Conservation (phyloP, 2,797 vertebrate species). For the Anguilla megastoma region DNA sequence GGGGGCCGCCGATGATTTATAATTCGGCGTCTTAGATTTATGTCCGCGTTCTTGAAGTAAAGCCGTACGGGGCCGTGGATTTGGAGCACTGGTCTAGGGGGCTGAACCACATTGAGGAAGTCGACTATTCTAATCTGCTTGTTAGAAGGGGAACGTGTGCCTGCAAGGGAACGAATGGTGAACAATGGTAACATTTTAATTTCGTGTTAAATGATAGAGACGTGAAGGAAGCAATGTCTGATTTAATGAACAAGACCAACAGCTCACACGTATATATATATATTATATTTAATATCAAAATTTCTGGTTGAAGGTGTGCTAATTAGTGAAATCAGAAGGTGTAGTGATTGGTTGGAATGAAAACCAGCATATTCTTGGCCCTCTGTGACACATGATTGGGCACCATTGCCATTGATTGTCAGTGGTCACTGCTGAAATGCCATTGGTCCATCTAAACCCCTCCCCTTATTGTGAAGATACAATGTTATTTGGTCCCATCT, state of each 20-base stretch:
- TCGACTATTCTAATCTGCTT: neutral
- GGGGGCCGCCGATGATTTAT: neutral
- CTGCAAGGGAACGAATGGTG: neutral
- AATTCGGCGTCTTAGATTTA: neutral
- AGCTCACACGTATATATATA: too few species aligned
- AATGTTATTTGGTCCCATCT: neutral
- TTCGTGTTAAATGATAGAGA: neutral
- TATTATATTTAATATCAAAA: too few species aligned
- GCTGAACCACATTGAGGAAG: constrained; percentile 3
- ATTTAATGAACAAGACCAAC: too few species aligned
- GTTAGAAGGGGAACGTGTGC: neutral
- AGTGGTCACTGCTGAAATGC: neutral
- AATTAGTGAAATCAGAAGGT: too few species aligned
- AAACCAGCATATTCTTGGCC: too few species aligned
- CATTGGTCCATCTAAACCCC: neutral
- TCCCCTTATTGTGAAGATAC: neutral
- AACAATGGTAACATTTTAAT: neutral
- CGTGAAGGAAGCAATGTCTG: neutral
- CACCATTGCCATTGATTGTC: too few species aligned
- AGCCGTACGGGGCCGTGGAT: neutral
- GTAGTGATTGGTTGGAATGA: too few species aligned
- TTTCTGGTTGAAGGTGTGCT: too few species aligned
- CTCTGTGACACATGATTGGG: too few species aligned
- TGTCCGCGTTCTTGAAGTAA: neutral
- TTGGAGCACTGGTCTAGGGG: constrained; percentile 1